Percentiles rank a stretch among this genome's conserved stretches.
Evolutionary conservation across 1,140 invertebrate species (phyloP).

Genomic region (Sipha flava): DNA sequence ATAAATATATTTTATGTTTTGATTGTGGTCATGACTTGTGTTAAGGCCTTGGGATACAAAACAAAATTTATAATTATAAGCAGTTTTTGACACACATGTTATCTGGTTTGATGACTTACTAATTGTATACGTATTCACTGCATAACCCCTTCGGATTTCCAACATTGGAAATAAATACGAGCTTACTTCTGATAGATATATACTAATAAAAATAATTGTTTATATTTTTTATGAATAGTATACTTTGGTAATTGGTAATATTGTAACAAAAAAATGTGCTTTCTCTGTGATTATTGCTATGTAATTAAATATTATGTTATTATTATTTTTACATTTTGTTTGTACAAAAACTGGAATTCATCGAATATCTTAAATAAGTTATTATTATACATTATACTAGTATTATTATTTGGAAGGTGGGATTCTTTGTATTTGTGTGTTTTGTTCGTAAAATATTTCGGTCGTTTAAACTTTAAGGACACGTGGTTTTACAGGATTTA

Average conservation of each 20-base stretch:
- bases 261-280: too few species aligned
- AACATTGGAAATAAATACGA: not conserved
- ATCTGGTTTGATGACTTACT: not conserved
- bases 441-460: not conserved
- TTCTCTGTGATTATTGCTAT: too few species aligned
- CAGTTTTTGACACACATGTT: slow-evolving; percentile 16
- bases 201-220: not conserved
- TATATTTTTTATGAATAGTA: not conserved
- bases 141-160: not conserved
- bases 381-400: not conserved
- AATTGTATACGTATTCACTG: not conserved
- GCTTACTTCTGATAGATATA: not conserved
- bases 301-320: too few species aligned
- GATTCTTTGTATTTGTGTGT: not conserved
- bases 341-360: not conserved
- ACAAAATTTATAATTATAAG: slow-evolving; percentile 4
- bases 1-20: not conserved
- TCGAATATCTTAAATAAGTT: not conserved
- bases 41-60: not conserved
- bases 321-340: not conserved
- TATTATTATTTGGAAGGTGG: too few species aligned
- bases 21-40: slow-evolving; percentile 7
- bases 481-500: slow-evolving; percentile 1
- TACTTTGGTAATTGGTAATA: not conserved
- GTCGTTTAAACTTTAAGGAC: not conserved